These are phyloP conservation scores for Pseudoatta argentina DNA, from an alignment of 1,140 invertebrate species.

Conservation along the genomic window DNA sequence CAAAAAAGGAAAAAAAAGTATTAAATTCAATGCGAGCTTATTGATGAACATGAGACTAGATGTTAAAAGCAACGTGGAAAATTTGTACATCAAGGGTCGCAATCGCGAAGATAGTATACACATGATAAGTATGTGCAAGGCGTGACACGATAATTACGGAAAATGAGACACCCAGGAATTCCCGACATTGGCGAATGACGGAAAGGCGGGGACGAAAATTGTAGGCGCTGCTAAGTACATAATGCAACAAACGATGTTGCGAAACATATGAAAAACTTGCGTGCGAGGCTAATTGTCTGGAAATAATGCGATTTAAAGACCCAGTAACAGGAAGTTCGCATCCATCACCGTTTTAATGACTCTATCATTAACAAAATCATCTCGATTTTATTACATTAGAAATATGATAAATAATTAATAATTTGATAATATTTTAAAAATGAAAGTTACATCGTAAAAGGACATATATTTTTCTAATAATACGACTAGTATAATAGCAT, in stretches of 20 bases:
- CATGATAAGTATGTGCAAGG: background rate
- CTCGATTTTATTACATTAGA: background rate
- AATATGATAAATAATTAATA: background rate
- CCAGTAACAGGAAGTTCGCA: background rate
- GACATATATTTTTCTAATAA: background rate
- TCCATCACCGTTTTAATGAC: background rate
- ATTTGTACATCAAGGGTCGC: background rate
- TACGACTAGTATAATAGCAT: background rate
- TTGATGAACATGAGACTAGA: background rate
- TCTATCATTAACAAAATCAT: background rate
- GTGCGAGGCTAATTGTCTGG: background rate
- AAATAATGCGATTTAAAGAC: background rate
- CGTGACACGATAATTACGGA: conserved; percentile 22
- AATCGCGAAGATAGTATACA: conserved; percentile 8
- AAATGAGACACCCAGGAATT: conserved; percentile 38
- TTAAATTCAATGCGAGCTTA: background rate
- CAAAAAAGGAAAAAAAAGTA: too few species aligned
- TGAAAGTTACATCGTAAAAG: background rate
- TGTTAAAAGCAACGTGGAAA: background rate
- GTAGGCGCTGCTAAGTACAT: background rate
- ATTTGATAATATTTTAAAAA: background rate
- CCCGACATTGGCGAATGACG: background rate
- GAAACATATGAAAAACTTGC: background rate
- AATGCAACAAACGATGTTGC: background rate
- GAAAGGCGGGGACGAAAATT: conserved; percentile 18